These are phyloP conservation scores for Oceanodroma leucorhoa DNA, from an alignment of 2,797 vertebrate species.

Conservation along the genomic window DNA sequence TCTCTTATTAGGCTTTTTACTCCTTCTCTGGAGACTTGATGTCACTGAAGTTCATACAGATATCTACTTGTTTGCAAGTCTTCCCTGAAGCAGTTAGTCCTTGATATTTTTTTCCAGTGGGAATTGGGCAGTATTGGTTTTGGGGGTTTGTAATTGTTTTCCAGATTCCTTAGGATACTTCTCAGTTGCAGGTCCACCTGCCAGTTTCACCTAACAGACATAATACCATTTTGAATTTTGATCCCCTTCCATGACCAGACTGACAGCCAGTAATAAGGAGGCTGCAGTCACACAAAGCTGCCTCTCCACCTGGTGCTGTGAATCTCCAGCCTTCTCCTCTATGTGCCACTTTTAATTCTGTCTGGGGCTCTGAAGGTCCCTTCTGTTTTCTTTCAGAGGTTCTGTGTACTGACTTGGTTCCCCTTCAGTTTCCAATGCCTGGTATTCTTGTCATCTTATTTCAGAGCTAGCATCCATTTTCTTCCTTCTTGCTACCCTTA, in stretches of 20 bases:
- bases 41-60: neutral
- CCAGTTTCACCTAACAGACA: neutral
- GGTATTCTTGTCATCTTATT: neutral
- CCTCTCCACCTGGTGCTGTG: neutral
- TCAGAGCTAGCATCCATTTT: neutral
- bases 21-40: neutral
- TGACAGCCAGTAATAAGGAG: neutral
- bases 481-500: neutral
- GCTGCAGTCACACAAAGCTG: accelerated
- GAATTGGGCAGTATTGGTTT: neutral
- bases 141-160: neutral
- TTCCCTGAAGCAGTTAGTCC: neutral
- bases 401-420: neutral
- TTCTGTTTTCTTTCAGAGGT: neutral
- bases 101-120: neutral
- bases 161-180: neutral
- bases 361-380: neutral
- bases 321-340: neutral
- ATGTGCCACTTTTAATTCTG: neutral
- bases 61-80: neutral
- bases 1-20: neutral
- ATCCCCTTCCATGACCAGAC: neutral
- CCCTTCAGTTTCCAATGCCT: neutral
- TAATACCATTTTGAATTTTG: neutral
- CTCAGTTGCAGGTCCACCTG: neutral